phyloP scores from a whole-genome alignment of 2,113 vertebrate species.

The Gavialis gangeticus region DNA sequence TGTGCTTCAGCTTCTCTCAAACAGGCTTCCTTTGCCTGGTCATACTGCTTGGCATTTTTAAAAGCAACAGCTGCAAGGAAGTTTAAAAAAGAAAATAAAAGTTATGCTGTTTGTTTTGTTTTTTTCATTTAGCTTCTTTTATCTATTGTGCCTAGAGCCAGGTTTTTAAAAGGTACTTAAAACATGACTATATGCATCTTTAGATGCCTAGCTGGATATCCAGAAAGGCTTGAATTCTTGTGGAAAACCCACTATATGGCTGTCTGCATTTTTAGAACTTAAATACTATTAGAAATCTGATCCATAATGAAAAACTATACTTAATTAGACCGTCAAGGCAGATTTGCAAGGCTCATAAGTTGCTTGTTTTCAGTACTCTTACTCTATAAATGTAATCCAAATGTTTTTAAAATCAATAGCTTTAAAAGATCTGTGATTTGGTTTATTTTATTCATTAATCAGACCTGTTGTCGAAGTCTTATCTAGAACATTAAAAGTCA shows the following conservation, averaged over 20 bases:
- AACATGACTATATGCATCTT: no score
- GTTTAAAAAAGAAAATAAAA: constrained; percentile 11
- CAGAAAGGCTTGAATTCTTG: no score
- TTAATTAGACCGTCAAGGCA: neutral
- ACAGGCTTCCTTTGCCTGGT: constrained; percentile 97
- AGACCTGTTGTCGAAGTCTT: neutral
- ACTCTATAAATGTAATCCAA: neutral
- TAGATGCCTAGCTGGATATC: no score
- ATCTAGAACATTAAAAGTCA: neutral
- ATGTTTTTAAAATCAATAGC: neutral
- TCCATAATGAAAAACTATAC: neutral
- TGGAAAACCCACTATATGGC: neutral
- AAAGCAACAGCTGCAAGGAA: constrained; percentile 93
- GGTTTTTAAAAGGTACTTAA: no score
- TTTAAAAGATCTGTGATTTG: neutral
- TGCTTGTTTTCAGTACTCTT: neutral
- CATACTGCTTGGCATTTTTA: constrained; percentile 98
- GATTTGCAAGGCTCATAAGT: neutral
- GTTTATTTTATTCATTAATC: neutral
- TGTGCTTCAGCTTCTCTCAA: constrained; percentile 94
- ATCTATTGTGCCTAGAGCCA: neutral
- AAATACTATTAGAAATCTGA: neutral
- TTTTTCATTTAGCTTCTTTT: neutral
- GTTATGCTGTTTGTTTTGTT: constrained; percentile 3
- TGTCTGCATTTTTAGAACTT: neutral